A percentile compares a stretch with the other conserved stretches of the same genome.
These are phyloP conservation scores for Polyodon spathula DNA, from an alignment of 2,113 vertebrate species.

Conservation along the genomic window DNA sequence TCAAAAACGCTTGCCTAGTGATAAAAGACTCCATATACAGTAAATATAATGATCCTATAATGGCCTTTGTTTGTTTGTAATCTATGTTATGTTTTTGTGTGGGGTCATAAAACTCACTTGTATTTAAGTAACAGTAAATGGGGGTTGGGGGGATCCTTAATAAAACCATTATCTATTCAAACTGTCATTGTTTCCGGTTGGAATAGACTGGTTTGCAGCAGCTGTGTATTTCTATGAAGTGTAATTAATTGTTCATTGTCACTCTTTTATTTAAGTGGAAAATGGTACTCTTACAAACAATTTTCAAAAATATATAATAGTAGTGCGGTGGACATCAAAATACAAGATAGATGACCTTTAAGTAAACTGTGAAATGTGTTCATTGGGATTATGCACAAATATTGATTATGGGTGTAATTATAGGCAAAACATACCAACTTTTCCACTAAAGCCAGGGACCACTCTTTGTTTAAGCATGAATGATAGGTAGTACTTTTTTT, in stretches of 20 bases:
- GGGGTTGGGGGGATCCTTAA: no score
- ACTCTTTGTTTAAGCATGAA: slow-evolving; percentile 15
- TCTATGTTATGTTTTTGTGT: no score
- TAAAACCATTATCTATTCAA: not conserved
- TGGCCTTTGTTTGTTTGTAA: no score
- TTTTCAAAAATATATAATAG: slow-evolving; percentile 3
- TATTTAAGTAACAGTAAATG: no score
- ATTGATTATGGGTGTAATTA: slow-evolving; percentile 27
- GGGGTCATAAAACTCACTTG: no score
- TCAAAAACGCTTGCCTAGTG: no score
- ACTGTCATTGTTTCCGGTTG: not conserved
- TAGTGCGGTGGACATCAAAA: not conserved
- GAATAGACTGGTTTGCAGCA: not conserved
- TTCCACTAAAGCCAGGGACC: not conserved
- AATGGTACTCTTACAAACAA: not conserved
- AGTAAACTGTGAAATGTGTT: slow-evolving; percentile 18
- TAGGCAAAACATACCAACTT: slow-evolving; percentile 21
- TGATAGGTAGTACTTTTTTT: slow-evolving; percentile 14
- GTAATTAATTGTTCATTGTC: not conserved
- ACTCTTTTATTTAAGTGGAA: not conserved
- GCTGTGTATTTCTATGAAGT: not conserved
- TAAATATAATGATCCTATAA: no score
- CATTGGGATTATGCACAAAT: slow-evolving; percentile 24
- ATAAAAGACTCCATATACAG: no score
- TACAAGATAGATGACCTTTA: slow-evolving; percentile 17